Conservation (phyloP, 2,113 vertebrate genomes). For the Ochotona princeps region DNA sequence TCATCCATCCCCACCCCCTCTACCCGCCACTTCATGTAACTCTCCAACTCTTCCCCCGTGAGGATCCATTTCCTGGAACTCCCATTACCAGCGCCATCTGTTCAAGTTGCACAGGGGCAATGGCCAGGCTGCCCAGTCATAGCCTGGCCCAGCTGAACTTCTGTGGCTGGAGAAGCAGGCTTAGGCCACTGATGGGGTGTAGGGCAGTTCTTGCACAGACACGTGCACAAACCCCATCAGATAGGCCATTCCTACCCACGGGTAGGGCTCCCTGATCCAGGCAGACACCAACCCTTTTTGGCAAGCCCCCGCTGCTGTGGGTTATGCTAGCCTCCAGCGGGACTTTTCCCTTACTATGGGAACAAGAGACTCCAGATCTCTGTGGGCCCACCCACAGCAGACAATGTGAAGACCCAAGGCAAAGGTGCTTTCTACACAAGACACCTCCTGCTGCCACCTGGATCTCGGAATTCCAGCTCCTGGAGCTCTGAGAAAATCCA, state of each 20-base stretch:
- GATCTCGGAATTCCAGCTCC: constrained; percentile 20
- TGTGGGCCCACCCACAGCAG: not conserved
- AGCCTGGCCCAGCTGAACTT: not conserved
- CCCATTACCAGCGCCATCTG: not conserved
- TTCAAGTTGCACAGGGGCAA: not conserved
- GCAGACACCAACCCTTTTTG: not conserved
- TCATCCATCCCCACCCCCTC: not conserved
- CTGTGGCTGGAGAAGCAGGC: no score
- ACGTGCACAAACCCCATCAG: not conserved
- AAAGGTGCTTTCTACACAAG: not conserved
- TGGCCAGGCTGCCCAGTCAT: not conserved
- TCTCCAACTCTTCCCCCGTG: not conserved
- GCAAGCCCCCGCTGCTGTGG: not conserved
- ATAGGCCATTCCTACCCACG: not conserved
- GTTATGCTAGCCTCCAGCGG: not conserved
- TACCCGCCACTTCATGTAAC: not conserved
- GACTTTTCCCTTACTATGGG: not conserved
- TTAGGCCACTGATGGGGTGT: not conserved
- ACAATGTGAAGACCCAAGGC: not conserved
- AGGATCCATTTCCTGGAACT: not conserved
- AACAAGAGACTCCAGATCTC: not conserved
- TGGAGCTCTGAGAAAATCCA: not conserved
- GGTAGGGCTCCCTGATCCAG: not conserved
- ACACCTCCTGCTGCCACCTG: not conserved
- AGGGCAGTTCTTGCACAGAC: not conserved